phyloP scores from a whole-genome alignment of 2,888 invertebrate species.

The Eupeodes luniger region DNA sequence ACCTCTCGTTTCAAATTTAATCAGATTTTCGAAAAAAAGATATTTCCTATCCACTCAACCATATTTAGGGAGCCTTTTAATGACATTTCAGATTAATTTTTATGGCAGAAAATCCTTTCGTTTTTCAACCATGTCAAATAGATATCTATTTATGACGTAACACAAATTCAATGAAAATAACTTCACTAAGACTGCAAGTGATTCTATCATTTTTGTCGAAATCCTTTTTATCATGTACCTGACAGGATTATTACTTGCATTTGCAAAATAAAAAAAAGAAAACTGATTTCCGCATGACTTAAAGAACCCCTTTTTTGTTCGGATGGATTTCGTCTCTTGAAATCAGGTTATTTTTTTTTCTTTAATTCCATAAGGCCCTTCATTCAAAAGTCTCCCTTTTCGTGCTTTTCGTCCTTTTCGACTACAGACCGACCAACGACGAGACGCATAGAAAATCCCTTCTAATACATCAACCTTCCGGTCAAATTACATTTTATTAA shows the following conservation, averaged over 20 bases:
- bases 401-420: background rate
- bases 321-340: slow-evolving; percentile 18
- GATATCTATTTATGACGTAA: slow-evolving; percentile 26
- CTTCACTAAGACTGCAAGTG: slow-evolving; percentile 19
- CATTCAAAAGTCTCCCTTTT: slow-evolving; percentile 44
- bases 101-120: background rate
- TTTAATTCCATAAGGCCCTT: slow-evolving; percentile 27
- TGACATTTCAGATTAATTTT: slow-evolving; percentile 8
- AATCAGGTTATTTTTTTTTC: slow-evolving; percentile 1
- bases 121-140: background rate
- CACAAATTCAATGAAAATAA: background rate
- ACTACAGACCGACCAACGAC: background rate
- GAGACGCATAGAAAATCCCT: slow-evolving; percentile 63
- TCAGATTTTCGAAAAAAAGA: background rate
- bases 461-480: slow-evolving; percentile 70
- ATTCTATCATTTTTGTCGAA: slow-evolving; percentile 11
- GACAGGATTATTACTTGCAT: slow-evolving; percentile 38
- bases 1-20: background rate
- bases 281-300: slow-evolving; percentile 51
- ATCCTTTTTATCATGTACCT: slow-evolving; percentile 20
- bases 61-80: background rate
- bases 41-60: background rate
- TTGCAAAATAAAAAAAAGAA: slow-evolving; percentile 11
- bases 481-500: slow-evolving; percentile 77
- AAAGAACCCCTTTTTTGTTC: slow-evolving; percentile 50